A percentile compares a stretch with the other conserved stretches of the same genome.
These are phyloP conservation scores for Pteropus rufus DNA, from an alignment of 2,797 vertebrate species.

Conservation along the genomic window DNA sequence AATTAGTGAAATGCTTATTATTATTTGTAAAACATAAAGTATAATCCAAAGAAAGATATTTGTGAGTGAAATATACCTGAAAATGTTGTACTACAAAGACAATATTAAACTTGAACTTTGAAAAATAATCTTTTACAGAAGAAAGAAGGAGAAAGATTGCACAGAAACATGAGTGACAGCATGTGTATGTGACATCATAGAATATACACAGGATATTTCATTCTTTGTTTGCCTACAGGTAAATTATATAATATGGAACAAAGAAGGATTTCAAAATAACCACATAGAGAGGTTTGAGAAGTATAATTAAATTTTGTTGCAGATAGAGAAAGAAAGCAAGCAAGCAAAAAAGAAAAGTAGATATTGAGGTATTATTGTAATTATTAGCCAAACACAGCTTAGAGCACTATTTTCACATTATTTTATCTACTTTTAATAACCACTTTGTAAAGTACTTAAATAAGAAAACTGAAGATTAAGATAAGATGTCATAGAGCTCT, in stretches of 20 bases:
- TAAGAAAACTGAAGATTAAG: background rate
- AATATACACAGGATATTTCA: background rate
- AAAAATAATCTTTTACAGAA: background rate
- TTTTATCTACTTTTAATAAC: background rate
- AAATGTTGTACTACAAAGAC: background rate
- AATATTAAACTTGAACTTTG: background rate
- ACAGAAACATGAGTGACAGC: background rate
- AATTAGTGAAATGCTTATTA: background rate
- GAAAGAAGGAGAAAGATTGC: background rate
- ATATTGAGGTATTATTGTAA: background rate
- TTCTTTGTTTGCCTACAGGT: background rate
- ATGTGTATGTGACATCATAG: accelerated
- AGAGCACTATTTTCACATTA: background rate
- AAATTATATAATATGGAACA: background rate
- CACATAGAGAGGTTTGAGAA: background rate
- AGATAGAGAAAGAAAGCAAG: background rate
- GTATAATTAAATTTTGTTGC: background rate
- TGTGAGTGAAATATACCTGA: background rate
- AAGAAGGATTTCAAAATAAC: background rate
- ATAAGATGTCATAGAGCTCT: background rate
- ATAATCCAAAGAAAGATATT: background rate
- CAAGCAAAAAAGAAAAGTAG: background rate
- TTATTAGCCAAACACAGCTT: background rate
- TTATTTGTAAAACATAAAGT: background rate
- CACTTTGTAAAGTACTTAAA: background rate